Evolutionary conservation across 2,797 vertebrate genomes (phyloP).

Genomic region (Triplophysa bombifrons): DNA sequence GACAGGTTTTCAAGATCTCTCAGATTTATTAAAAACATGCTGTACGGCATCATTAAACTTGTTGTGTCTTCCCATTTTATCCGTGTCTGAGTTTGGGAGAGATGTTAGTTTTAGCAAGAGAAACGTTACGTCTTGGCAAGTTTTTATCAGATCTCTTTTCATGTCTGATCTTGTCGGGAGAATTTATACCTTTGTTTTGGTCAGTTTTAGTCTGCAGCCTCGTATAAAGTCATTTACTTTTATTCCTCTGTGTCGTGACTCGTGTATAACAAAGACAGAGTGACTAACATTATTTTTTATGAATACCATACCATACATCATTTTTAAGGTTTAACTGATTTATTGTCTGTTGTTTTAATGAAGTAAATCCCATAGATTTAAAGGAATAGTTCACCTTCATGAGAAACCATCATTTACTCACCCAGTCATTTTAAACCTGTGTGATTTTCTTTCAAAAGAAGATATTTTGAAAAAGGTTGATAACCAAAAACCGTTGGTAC

Average conservation of each 20-base stretch:
- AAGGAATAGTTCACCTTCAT: no score
- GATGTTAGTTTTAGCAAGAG: constrained; percentile 2
- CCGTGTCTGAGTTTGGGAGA: constrained; percentile 39
- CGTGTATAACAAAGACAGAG: no score
- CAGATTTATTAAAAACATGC: constrained; percentile 27
- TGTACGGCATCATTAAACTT: constrained; percentile 1
- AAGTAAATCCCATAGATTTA: neutral
- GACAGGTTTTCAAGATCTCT: neutral
- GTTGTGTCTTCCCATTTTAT: neutral
- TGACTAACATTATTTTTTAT: no score
- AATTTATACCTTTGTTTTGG: constrained; percentile 65
- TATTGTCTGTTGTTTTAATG: neutral
- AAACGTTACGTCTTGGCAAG: constrained; percentile 18
- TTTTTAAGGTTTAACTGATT: neutral
- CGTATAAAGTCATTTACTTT: neutral
- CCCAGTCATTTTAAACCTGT: no score
- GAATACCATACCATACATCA: neutral
- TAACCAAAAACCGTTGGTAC: no score
- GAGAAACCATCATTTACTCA: no score
- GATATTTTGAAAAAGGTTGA: no score
- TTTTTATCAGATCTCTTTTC: constrained; percentile 43
- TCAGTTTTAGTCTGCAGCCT: neutral
- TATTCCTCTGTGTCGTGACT: no score
- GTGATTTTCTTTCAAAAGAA: no score
- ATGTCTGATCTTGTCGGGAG: constrained; percentile 65